Conservation (phyloP, 2,113 vertebrate species). For the Ramphastos sulfuratus region DNA sequence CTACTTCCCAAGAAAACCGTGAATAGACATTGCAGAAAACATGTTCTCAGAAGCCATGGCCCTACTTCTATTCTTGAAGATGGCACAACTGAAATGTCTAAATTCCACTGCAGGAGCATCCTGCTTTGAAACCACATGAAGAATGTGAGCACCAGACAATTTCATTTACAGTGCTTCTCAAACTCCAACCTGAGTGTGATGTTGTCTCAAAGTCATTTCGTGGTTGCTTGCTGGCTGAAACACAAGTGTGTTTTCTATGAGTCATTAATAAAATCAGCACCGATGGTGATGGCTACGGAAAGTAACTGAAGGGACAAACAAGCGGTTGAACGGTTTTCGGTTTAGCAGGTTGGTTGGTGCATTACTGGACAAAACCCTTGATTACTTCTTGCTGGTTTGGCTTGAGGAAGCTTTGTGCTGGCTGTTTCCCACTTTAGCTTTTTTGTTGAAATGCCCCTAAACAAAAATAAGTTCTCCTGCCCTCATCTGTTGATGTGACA, state of each 20-base stretch:
- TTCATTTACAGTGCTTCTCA: not conserved
- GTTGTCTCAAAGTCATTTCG: not conserved
- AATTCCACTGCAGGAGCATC: not conserved
- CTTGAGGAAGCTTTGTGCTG: slow-evolving; percentile 44
- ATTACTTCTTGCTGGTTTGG: slow-evolving; percentile 21
- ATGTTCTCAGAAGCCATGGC: too few species aligned
- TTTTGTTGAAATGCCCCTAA: slow-evolving; percentile 70
- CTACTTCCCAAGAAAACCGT: not conserved
- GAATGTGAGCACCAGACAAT: not conserved
- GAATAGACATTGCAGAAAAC: not conserved
- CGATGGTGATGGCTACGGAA: slow-evolving; percentile 41
- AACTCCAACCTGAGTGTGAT: not conserved
- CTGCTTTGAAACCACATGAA: not conserved
- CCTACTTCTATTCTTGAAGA: not conserved
- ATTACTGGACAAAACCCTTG: slow-evolving; percentile 50
- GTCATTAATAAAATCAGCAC: slow-evolving; percentile 54
- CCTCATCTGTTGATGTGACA: slow-evolving; percentile 72
- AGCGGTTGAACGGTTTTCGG: slow-evolving; percentile 64
- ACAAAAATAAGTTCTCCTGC: slow-evolving; percentile 73
- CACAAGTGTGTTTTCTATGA: slow-evolving; percentile 58
- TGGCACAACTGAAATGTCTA: not conserved
- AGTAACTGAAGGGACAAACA: slow-evolving; percentile 65
- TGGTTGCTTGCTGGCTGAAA: not conserved
- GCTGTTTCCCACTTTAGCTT: slow-evolving; percentile 66
- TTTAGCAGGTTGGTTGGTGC: slow-evolving; percentile 30